Conservation (phyloP, 2,113 vertebrate species). For the Poeciliopsis retropinna region DNA sequence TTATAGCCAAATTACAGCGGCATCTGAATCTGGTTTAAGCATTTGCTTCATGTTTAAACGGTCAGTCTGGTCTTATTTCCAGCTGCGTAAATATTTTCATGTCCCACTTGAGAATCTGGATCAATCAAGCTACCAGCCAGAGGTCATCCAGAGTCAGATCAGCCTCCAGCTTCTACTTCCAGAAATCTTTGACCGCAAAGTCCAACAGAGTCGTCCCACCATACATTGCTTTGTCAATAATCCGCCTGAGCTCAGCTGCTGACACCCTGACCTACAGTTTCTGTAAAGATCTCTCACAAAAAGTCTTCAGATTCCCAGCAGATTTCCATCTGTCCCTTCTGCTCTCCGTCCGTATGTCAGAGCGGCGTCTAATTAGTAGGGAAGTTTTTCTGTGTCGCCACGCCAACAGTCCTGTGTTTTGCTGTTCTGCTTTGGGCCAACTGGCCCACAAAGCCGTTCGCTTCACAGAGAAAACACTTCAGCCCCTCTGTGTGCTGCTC, state of each 20-base stretch:
- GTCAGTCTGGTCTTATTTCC: conserved; percentile 40
- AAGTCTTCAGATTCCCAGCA: conserved; percentile 16
- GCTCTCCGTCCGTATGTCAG: conserved; percentile 42
- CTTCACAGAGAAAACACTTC: conserved; percentile 41
- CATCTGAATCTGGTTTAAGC: conserved; percentile 2
- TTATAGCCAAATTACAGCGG: conserved; percentile 6
- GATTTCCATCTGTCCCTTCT: conserved; percentile 18
- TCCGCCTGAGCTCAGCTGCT: conserved; percentile 6
- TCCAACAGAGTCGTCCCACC: neutral
- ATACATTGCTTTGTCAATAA: neutral
- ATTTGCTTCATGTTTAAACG: conserved; percentile 31
- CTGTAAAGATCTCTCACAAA: neutral
- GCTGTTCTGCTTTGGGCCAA: conserved; percentile 59
- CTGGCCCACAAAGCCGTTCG: conserved; percentile 56
- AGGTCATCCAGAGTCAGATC: conserved; percentile 6
- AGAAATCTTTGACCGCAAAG: conserved; percentile 37
- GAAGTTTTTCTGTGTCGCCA: conserved; percentile 68
- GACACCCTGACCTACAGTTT: neutral
- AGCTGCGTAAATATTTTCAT: conserved; percentile 44
- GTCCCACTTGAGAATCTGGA: conserved; percentile 30
- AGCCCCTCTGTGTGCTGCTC: conserved; percentile 48
- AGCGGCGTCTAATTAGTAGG: conserved; percentile 50
- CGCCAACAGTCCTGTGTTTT: conserved; percentile 72
- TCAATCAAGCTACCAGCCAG: conserved; percentile 16
- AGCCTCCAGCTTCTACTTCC: conserved; percentile 12